Conservation (phyloP, 2,888 invertebrate species). For the Colostygia pectinataria region DNA sequence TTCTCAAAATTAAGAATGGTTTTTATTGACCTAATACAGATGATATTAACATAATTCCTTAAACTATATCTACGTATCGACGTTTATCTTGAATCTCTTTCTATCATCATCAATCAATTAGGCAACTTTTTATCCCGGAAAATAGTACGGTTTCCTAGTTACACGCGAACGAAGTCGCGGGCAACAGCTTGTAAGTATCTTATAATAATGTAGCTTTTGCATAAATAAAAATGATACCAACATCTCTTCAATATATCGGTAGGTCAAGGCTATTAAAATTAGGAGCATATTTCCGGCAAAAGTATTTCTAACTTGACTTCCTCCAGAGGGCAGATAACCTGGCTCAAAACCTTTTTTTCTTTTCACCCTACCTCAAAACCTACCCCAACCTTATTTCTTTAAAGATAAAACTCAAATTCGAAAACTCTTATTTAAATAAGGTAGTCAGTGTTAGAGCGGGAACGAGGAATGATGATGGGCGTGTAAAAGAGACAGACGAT, state of each 20-base stretch:
- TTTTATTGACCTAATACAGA: too few species aligned
- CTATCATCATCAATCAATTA: too few species aligned
- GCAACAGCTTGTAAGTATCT: too few species aligned
- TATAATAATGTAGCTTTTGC: too few species aligned
- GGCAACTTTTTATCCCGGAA: too few species aligned
- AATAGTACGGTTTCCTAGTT: too few species aligned
- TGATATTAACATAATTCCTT: too few species aligned
- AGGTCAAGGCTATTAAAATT: conserved; percentile 55
- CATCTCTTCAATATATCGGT: not conserved
- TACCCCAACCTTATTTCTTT: conserved; percentile 45
- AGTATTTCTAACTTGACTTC: conserved; percentile 65
- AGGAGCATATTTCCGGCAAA: conserved; percentile 68
- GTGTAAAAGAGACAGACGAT: conserved; percentile 58
- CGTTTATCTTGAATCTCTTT: too few species aligned
- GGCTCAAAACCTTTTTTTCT: conserved; percentile 62
- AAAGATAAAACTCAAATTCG: conserved; percentile 51
- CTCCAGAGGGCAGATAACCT: conserved; percentile 65
- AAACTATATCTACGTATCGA: too few species aligned
- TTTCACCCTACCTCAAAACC: conserved; percentile 39
- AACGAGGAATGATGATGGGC: conserved; percentile 55
- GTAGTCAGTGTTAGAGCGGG: conserved; percentile 71
- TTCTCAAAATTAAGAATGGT: too few species aligned
- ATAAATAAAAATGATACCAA: too few species aligned
- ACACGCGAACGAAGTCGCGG: too few species aligned
- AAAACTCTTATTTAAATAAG: conserved; percentile 81